Evolutionary conservation across 1,140 invertebrate species (phyloP), one percentile per base, ranked within the genome.

Genomic region (Eufriesea mexicana): DNA sequence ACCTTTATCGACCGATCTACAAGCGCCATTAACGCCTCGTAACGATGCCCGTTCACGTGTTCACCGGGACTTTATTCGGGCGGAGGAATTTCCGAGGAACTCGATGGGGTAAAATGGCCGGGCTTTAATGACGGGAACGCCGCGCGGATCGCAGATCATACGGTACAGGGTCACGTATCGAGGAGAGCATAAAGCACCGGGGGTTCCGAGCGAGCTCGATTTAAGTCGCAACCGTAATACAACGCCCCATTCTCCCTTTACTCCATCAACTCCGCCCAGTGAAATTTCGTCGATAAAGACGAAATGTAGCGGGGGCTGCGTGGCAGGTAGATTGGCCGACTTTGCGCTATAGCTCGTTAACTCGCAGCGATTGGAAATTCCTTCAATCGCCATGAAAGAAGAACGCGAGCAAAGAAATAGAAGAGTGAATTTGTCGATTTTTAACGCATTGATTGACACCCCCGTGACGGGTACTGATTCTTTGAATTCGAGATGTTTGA

Each of bases 311-410:
- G 14, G 28, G 47, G 45, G 54, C 45, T 20, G 51, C 54, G 42
- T 20, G 28, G 28, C 23, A 51, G 8, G 35, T 14, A 67, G 68
- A 74, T 79, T 72, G 54, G 64, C 61, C 55, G 79, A 71, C 75
- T 85, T 85, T 85, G 82, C 70, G 73, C 78, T 47, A 59, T n/a
- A 67, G 83, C 49, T 47, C 54, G 79, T 80, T 86, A 74, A 85
- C 81, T 86, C 72, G 0, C 10, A 51, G 45, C 45, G 45, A 75
- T 18, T 47, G 79, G 59, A 82, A 81, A 86, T 62, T 68, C 67
- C 28, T 57, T 55, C 51, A 10, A 8, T 28, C 42, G 59, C 7
- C 47, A 57, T 20, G 68, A 47, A 16, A 68, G 55, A 28, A 72
- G 18, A 49, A 49, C 8, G n/a, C 12, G n/a, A 2, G n/a, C 1